Base-by-base conservation (phyloP, 2,888 invertebrate species). In the Zaprionus lineosus region DNA sequence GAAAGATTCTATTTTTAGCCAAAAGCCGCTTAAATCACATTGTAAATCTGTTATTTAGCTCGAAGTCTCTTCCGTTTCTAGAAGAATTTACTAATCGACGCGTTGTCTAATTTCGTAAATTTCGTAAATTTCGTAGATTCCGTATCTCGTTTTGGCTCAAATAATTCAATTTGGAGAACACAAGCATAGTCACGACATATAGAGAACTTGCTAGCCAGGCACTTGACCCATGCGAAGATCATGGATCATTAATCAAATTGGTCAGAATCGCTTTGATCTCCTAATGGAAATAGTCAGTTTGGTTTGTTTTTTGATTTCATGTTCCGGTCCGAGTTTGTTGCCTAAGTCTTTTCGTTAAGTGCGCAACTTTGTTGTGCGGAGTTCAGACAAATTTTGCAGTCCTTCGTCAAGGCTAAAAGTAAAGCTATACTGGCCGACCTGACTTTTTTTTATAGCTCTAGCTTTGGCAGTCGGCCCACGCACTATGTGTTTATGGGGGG, bases 381-480 rank as follows among this genome's bases (percentile, higher is more conserved):
- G n/a, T n/a, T n/a, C n/a, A n/a, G n/a, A n/a, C n/a, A n/a, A n/a
- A n/a, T n/a, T n/a, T n/a, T n/a, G n/a, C n/a, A n/a, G n/a, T n/a
- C n/a, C n/a, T n/a, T n/a, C n/a, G n/a, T n/a, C n/a, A n/a, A n/a
- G n/a, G n/a, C n/a, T n/a, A n/a, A n/a, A n/a, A n/a, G n/a, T n/a
- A n/a, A n/a, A n/a, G n/a, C n/a, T n/a, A n/a, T n/a, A n/a, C n/a
- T n/a, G 52, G 63, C 9, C 6, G 29, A 36, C 31, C 56, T 46
- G 57, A 50, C 48, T 29, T 44, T 28, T 41, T 52, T 78, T 85
- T 83, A 83, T 69, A 50, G 66, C 66, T 59, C 63, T 66, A 84
- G 74, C 26, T 47, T 31, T 26, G 37, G 43, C 7, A 18, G 31
- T n/a, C n/a, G 47, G 18, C 84, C 82, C 84, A 84, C 84, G 60